Evolutionary conservation across 2,113 vertebrate genomes (phyloP).

Genomic region (Tautogolabrus adspersus): DNA sequence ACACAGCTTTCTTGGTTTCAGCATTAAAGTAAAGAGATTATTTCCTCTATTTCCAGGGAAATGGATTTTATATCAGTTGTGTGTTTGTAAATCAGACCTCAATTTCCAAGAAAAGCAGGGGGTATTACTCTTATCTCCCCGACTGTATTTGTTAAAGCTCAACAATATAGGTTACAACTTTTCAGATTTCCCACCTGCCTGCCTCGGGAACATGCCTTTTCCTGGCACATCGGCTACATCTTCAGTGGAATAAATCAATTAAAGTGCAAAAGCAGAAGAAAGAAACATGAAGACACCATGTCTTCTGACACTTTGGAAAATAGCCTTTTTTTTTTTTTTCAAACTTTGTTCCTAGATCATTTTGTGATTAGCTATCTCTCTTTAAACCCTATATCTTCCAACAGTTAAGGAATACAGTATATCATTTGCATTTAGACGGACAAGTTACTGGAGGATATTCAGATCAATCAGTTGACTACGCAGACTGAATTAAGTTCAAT

Average conservation of each 20-base stretch:
- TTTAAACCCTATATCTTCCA: slow-evolving; percentile 48
- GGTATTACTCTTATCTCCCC: slow-evolving; percentile 76
- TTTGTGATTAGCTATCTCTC: slow-evolving; percentile 44
- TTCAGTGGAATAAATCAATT: slow-evolving; percentile 74
- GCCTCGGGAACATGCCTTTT: slow-evolving; percentile 51
- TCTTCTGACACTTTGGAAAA: slow-evolving; percentile 18
- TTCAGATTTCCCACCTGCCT: slow-evolving; percentile 70
- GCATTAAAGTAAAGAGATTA: slow-evolving; percentile 68
- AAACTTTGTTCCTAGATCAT: slow-evolving; percentile 40
- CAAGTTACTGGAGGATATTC: slow-evolving; percentile 30
- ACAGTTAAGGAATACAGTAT: slow-evolving; percentile 21
- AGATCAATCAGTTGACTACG: slow-evolving; percentile 15
- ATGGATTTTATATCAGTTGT: slow-evolving; percentile 78
- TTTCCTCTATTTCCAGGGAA: slow-evolving; percentile 75
- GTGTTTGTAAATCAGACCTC: slow-evolving; percentile 77
- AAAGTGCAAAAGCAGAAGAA: slow-evolving; percentile 53
- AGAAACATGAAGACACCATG: slow-evolving; percentile 36
- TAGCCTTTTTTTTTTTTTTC: too few species aligned
- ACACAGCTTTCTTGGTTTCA: slow-evolving; percentile 48
- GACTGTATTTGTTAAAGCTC: slow-evolving; percentile 75
- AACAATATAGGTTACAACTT: slow-evolving; percentile 71
- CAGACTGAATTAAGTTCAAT: slow-evolving; percentile 38
- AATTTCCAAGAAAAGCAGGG: slow-evolving; percentile 75
- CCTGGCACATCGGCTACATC: slow-evolving; percentile 57
- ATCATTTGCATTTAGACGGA: slow-evolving; percentile 51